A percentile compares a stretch with the other conserved stretches of the same genome.
Conservation (phyloP, 37 sponge, comb jelly and placozoan genomes). For the Hormiphora californensis region DNA sequence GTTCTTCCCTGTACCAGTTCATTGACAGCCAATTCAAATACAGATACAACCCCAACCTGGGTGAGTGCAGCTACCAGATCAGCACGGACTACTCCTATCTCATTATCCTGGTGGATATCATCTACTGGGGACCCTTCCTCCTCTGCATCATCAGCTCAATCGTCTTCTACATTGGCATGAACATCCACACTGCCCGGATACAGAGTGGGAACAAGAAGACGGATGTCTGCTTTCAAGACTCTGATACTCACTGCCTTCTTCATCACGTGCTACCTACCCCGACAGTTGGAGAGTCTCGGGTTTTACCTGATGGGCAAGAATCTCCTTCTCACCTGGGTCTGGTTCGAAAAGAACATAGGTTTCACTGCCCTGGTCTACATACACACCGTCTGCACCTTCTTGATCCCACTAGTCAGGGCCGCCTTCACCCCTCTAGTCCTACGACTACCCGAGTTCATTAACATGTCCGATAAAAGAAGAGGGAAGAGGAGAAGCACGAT, state of each 20-base stretch:
- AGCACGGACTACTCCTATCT: neutral
- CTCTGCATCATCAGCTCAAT: neutral
- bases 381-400: neutral
- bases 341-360: neutral
- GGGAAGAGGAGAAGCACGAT: neutral
- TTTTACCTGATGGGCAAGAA: neutral
- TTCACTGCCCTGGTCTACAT: neutral
- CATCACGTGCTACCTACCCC: neutral
- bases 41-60: neutral
- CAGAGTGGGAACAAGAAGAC: neutral
- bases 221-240: neutral
- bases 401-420: neutral
- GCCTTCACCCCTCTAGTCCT: slow-evolving; percentile 15
- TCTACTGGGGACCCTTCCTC: slow-evolving; percentile 40
- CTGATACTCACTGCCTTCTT: slow-evolving; percentile 15
- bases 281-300: neutral
- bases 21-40: neutral
- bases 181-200: neutral
- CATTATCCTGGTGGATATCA: slow-evolving; percentile 1
- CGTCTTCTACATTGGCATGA: slow-evolving; percentile 6
- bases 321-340: neutral
- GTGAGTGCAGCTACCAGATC: neutral
- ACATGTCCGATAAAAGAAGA: neutral
- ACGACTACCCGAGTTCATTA: neutral
- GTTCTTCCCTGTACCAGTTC: neutral